These are phyloP conservation scores for Lepetodrilus schrolli DNA, from an alignment of 2,888 invertebrate species.

Conservation along the genomic window DNA sequence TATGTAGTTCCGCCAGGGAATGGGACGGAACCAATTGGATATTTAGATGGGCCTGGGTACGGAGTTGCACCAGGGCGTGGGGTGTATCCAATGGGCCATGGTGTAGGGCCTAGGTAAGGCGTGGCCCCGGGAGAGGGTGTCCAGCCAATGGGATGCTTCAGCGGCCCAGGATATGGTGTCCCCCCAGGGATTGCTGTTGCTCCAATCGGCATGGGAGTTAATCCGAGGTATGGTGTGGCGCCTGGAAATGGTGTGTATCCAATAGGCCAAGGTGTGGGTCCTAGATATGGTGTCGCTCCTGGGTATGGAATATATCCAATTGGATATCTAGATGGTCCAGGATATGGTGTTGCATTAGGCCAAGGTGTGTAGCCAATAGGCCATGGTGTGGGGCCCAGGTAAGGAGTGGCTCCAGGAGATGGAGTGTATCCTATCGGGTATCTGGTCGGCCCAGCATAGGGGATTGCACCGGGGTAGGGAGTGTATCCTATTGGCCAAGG, in stretches of 20 bases:
- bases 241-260: neutral
- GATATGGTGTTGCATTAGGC: neutral
- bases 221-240: neutral
- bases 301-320: neutral
- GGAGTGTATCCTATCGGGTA: conserved; percentile 19
- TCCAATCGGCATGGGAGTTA: neutral
- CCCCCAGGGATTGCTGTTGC: neutral
- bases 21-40: neutral
- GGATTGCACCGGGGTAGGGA: conserved; percentile 13
- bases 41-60: neutral
- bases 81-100: neutral
- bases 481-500: conserved; percentile 16
- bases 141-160: neutral
- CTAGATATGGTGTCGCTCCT: neutral
- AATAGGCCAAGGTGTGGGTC: neutral
- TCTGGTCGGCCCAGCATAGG: conserved; percentile 40
- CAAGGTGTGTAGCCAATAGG: neutral
- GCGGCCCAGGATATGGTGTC: neutral
- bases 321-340: neutral
- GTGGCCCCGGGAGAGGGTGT: neutral
- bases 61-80: neutral
- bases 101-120: neutral
- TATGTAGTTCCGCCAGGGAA: neutral
- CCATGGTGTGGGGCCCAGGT: neutral
- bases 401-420: conserved; percentile 23